A percentile compares a stretch with the other conserved stretches of the same genome.
Evolutionary conservation across 2,888 invertebrate species (phyloP).

Genomic region (Graphium colonna): DNA sequence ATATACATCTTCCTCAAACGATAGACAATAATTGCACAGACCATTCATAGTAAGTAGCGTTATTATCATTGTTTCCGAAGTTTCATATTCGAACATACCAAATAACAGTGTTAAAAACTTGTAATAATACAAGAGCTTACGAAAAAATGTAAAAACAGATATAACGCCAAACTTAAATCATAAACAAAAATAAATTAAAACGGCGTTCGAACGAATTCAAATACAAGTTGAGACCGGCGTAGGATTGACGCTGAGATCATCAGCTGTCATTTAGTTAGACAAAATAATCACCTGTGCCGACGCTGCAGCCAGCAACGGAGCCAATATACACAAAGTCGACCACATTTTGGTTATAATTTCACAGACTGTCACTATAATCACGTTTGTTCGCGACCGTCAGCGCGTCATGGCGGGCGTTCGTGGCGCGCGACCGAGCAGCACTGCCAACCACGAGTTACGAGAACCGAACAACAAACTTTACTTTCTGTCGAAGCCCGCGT

Average conservation of each 20-base stretch:
- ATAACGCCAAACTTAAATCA: not conserved
- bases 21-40: constrained; percentile 1
- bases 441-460: constrained; percentile 46
- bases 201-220: not conserved
- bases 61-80: constrained; percentile 2
- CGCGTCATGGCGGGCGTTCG: constrained; percentile 62
- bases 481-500: constrained; percentile 64
- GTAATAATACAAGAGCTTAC: not conserved
- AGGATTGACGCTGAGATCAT: constrained; percentile 15
- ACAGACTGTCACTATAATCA: constrained; percentile 27
- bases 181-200: not conserved
- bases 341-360: constrained; percentile 52
- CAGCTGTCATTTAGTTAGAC: constrained; percentile 2
- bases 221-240: not conserved
- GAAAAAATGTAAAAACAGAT: not conserved
- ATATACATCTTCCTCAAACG: constrained; percentile 9
- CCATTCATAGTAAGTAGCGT: not conserved
- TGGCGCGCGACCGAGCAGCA: constrained; percentile 62
- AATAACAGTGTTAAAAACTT: not conserved
- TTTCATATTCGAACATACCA: too few relatives aligned
- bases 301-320: constrained; percentile 45
- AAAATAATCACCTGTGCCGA: constrained; percentile 52
- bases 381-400: constrained; percentile 41
- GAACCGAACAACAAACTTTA: constrained; percentile 63
- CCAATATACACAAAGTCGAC: constrained; percentile 52